phyloP scores from a whole-genome alignment of 2,888 invertebrate species.

The Ashinkailepas kermadecensis region DNA sequence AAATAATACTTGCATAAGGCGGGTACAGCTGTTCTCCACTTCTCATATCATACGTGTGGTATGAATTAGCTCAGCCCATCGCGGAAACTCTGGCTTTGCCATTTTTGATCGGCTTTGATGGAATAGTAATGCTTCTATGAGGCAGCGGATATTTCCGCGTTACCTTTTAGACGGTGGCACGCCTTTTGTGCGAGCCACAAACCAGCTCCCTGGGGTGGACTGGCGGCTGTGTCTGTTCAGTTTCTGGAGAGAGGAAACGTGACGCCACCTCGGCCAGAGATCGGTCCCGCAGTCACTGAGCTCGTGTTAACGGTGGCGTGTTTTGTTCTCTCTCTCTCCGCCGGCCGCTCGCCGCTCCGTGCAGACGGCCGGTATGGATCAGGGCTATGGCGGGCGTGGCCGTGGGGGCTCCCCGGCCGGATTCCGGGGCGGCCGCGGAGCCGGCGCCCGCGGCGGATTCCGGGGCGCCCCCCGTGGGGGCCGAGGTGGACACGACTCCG shows the following conservation, averaged over 20 bases:
- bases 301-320: background rate
- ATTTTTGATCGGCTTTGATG: too few species aligned
- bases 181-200: too few species aligned
- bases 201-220: background rate
- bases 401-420: slow-evolving; percentile 19
- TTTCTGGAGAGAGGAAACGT: background rate
- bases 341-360: background rate
- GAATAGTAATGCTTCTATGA: too few species aligned
- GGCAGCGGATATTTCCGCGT: too few species aligned
- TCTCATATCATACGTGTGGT: too few species aligned
- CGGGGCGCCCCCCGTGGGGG: slow-evolving; percentile 13
- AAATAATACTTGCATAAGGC: too few species aligned
- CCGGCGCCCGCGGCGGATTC: background rate
- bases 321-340: background rate
- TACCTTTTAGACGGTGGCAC: too few species aligned
- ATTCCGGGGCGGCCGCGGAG: background rate
- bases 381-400: slow-evolving; percentile 17
- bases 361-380: slow-evolving; percentile 6
- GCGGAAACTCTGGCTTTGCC: too few species aligned
- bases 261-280: background rate
- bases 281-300: background rate
- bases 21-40: too few species aligned
- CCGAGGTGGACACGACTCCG: background rate
- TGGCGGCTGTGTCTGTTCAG: slow-evolving; percentile 9
- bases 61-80: too few species aligned